Evolutionary conservation across 1,140 invertebrate species (phyloP).

Genomic region (Drosophila lacteicornis): DNA sequence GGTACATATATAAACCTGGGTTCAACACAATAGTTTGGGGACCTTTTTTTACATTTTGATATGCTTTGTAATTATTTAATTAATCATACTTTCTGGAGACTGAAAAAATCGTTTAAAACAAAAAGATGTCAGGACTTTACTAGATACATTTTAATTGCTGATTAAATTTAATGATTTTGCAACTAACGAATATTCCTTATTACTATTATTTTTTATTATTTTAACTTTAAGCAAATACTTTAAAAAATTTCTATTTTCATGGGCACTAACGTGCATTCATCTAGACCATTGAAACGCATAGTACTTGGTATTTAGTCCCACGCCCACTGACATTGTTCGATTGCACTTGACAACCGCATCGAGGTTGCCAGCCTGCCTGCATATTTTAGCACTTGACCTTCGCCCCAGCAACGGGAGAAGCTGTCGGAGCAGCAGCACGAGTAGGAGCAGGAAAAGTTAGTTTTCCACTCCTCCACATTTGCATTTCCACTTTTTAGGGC

Average conservation of each 20-base stretch:
- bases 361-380: constrained; percentile 44
- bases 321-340: constrained; percentile 63
- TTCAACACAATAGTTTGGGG: background rate
- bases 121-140: no score
- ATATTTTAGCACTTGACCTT: constrained; percentile 74
- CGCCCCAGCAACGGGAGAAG: constrained; percentile 1
- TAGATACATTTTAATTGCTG: no score
- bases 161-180: no score
- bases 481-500: constrained; percentile 19
- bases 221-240: no score
- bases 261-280: background rate
- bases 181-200: no score
- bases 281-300: background rate
- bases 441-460: constrained; percentile 21
- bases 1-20: background rate
- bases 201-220: no score
- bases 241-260: no score
- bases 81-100: no score
- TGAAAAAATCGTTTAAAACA: no score
- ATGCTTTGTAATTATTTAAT: no score
- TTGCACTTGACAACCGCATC: constrained; percentile 65
- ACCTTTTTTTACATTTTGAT: no score
- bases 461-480: constrained; percentile 35
- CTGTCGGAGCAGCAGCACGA: background rate
- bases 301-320: constrained; percentile 3